These are phyloP conservation scores for Scaptomyza flava DNA, from an alignment of 2,888 invertebrate genomes.

Conservation along the genomic window DNA sequence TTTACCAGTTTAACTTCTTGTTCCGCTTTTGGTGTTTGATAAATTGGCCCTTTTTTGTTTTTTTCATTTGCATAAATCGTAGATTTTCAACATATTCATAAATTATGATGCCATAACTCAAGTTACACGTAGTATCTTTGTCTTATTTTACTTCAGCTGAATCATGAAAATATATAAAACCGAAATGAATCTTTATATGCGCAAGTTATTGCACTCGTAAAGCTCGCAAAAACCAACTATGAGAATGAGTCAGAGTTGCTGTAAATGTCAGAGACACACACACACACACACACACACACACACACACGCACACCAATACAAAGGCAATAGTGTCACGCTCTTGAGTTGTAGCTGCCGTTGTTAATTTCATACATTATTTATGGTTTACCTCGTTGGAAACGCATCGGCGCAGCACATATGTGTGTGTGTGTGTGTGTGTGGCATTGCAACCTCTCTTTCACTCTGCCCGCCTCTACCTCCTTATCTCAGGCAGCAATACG, in stretches of 20 bases:
- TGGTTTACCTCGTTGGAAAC: slow-evolving; percentile 81
- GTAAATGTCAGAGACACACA: slow-evolving; percentile 6
- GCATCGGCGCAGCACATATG: slow-evolving; percentile 48
- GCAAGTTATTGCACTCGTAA: slow-evolving; percentile 9
- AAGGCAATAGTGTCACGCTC: slow-evolving; percentile 44
- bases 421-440: slow-evolving; percentile 14
- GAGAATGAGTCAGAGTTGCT: slow-evolving; percentile 30
- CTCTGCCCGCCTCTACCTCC: neutral
- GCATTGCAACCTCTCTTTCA: slow-evolving; percentile 40
- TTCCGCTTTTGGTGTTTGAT: too few relatives aligned
- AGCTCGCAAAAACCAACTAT: neutral
- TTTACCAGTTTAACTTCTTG: neutral
- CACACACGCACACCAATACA: slow-evolving; percentile 1
- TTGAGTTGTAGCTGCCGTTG: slow-evolving; percentile 61
- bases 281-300: slow-evolving; percentile 5
- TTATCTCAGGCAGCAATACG: slow-evolving; percentile 40
- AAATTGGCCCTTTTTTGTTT: slow-evolving; percentile 15
- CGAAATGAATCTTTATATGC: slow-evolving; percentile 17
- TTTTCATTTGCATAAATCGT: slow-evolving; percentile 29
- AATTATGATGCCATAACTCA: slow-evolving; percentile 42
- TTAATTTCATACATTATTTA: slow-evolving; percentile 83
- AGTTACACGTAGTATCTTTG: neutral
- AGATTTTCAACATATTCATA: slow-evolving; percentile 28
- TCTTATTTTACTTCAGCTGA: slow-evolving; percentile 10
- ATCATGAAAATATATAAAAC: slow-evolving; percentile 10